phyloP scores from a whole-genome alignment of 2,888 invertebrate species.

The Pheosia tremula region DNA sequence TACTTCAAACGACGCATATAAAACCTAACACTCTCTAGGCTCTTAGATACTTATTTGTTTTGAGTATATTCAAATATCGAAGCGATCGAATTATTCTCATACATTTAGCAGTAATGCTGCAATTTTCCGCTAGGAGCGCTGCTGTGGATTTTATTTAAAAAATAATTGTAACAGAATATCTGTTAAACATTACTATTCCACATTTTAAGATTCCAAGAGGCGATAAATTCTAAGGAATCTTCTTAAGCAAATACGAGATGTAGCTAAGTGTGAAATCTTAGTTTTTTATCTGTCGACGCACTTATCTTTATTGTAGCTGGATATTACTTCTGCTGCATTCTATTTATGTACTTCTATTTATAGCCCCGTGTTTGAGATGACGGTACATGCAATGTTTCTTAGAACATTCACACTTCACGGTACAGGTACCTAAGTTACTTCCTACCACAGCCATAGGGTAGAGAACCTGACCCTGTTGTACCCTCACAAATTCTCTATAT shows the following conservation, averaged over 20 bases:
- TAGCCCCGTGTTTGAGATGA: slow-evolving; percentile 15
- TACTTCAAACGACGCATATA: too few relatives aligned
- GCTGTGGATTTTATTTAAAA: too few relatives aligned
- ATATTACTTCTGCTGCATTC: slow-evolving; percentile 20
- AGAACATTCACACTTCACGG: background rate
- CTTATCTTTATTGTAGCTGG: slow-evolving; percentile 7
- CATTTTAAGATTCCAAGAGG: background rate
- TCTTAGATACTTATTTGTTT: too few relatives aligned
- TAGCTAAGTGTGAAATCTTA: background rate
- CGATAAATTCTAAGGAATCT: background rate
- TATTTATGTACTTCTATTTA: slow-evolving; percentile 40
- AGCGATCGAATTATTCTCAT: too few relatives aligned
- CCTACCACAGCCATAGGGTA: too few relatives aligned
- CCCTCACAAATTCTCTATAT: too few relatives aligned
- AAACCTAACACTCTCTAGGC: too few relatives aligned
- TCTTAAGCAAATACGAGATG: background rate
- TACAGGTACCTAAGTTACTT: too few relatives aligned
- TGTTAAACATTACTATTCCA: background rate
- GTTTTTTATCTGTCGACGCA: slow-evolving; percentile 5
- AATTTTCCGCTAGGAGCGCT: too few relatives aligned
- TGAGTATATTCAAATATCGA: too few relatives aligned
- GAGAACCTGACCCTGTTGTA: too few relatives aligned
- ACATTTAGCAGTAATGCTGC: too few relatives aligned
- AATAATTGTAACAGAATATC: background rate
- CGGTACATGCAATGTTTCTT: background rate